These are phyloP conservation scores for Euschistus heros DNA, from an alignment of 1,140 invertebrate genomes.

Conservation along the genomic window DNA sequence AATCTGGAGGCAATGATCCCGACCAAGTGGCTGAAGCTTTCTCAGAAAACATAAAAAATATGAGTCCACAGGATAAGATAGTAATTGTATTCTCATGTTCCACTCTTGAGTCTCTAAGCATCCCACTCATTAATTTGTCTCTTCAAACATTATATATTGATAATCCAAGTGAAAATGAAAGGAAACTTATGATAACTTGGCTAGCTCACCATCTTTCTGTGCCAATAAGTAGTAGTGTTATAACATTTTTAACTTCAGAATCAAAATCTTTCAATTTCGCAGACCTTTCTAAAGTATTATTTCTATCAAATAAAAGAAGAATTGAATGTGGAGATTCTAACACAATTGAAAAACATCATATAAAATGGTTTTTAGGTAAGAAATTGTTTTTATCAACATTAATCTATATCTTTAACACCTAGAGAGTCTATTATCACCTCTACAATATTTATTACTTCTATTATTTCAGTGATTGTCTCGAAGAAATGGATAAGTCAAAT, in stretches of 20 bases:
- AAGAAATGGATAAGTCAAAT: too few species aligned
- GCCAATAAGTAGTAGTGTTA: neutral
- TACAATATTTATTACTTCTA: too few species aligned
- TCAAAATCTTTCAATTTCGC: slow-evolving; percentile 7
- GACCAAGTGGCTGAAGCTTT: slow-evolving; percentile 12
- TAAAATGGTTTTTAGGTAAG: slow-evolving; percentile 18
- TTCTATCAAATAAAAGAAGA: neutral
- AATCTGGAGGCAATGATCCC: slow-evolving; percentile 18
- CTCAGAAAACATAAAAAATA: neutral
- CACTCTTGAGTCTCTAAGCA: slow-evolving; percentile 1
- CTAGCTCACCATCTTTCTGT: neutral
- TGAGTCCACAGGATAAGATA: neutral
- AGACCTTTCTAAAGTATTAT: slow-evolving; percentile 13
- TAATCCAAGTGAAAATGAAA: slow-evolving; percentile 12
- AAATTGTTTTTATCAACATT: too few species aligned
- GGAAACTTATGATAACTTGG: slow-evolving; percentile 11
- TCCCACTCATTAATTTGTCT: neutral
- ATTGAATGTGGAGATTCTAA: neutral
- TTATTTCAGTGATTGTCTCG: too few species aligned
- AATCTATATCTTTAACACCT: too few species aligned
- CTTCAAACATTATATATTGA: slow-evolving; percentile 10
- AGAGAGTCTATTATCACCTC: too few species aligned
- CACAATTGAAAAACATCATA: neutral
- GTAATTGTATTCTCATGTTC: slow-evolving; percentile 17
- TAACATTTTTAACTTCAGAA: neutral